Evolutionary conservation across 2,113 vertebrate species (phyloP), one percentile per base, ranked within the genome.

Genomic region (Podarcis cretensis): DNA sequence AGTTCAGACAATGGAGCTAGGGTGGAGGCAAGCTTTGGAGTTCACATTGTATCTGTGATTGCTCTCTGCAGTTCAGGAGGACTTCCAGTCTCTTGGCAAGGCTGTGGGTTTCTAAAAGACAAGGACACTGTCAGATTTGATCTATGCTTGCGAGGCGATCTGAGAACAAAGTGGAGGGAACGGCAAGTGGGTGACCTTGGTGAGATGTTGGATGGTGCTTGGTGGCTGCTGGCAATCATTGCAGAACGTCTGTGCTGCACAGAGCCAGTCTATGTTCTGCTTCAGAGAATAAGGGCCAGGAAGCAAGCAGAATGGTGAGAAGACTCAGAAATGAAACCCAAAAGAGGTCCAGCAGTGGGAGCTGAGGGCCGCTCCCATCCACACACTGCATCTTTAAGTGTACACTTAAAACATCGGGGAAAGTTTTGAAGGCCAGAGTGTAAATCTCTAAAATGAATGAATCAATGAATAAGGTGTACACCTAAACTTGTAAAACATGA

Each of bases 181-280:
- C 23, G 25, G 73, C 7, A 80, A 83, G 14, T 21, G 30, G 81
- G 27, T 83, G 81, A 77, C 87, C 87, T 88, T 83, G 81, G 40
- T 35, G 81, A 77, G 18, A 40, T 68, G 63, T 37, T 77, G 63
- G 87, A 68, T 77, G 30, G 40, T 66, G 35, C 81, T 37, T 35
- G 21, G 37, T 32, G 23, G 81, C 81, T 73, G 77, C 63, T 83
- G 59, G 87, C 73, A 83, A 88, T 83, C 2, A 77, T 83, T 88
- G 54, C n/a, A 77, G 59, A 88, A 59, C 37, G 68, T 68, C 81
- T 13, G 68, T 32, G 87, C 87, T 83, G 68, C 81, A 77, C 10
- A 54, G 48, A 54, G 48, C 48, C 48, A 66, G 40, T 83, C 30
- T 76, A 37, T 48, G 40, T 83, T 88, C 59, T 54, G 37, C 37